Conservation (phyloP, 2,113 vertebrate genomes). For the Nibea coibor region DNA sequence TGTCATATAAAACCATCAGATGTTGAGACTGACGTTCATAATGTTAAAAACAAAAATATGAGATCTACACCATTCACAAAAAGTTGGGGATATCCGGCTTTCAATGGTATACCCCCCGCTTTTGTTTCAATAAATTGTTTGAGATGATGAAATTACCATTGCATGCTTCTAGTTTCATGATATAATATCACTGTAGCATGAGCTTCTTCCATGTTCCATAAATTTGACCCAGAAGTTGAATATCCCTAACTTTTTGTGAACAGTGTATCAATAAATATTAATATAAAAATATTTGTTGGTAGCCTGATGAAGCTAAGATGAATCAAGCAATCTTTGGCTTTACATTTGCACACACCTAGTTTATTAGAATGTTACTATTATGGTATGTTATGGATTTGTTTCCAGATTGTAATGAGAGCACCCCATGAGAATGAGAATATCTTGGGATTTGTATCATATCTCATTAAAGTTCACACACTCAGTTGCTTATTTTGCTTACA, state of each 20-base stretch:
- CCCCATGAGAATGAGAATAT: not conserved
- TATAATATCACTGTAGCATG: too few relatives aligned
- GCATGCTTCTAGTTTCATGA: too few relatives aligned
- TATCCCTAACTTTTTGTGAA: too few relatives aligned
- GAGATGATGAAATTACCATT: too few relatives aligned
- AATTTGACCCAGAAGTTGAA: too few relatives aligned
- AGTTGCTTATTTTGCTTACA: not conserved
- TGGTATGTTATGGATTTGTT: not conserved
- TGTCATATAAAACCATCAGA: not conserved
- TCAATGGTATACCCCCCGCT: too few relatives aligned
- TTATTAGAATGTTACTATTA: not conserved
- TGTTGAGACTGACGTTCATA: not conserved
- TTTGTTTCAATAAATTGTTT: too few relatives aligned
- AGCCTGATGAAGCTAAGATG: not conserved
- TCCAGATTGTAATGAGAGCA: not conserved
- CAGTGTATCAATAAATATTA: too few relatives aligned
- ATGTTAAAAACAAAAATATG: not conserved
- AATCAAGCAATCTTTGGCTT: not conserved
- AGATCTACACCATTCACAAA: not conserved
- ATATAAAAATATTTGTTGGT: conserved; percentile 12
- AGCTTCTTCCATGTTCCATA: too few relatives aligned
- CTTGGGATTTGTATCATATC: not conserved
- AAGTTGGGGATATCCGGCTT: too few relatives aligned
- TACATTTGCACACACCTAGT: not conserved
- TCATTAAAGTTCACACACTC: not conserved